Evolutionary conservation across 2,888 invertebrate species (phyloP).

Genomic region (Criorhina ranunculi): DNA sequence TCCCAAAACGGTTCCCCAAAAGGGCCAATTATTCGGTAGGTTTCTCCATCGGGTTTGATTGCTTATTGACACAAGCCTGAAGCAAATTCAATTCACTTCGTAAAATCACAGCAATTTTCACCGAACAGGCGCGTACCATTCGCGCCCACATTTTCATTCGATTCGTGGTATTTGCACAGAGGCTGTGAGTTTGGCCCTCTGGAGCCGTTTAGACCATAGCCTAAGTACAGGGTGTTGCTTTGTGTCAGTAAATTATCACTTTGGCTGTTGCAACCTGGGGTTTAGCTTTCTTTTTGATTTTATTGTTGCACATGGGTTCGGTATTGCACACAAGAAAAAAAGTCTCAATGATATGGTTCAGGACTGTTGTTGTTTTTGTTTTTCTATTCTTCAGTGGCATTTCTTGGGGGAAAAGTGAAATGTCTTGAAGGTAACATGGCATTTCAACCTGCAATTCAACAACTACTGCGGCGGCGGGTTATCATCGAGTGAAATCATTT

Average conservation of each 20-base stretch:
- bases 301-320: conserved; percentile 21
- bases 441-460: conserved; percentile 40
- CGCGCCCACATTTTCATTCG: conserved; percentile 24
- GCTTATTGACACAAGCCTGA: conserved; percentile 7
- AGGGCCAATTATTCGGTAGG: conserved; percentile 69
- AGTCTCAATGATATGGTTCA: conserved; percentile 34
- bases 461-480: conserved; percentile 19
- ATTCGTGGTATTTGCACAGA: not conserved
- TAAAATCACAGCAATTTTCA: conserved; percentile 22
- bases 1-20: conserved; percentile 42
- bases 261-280: conserved; percentile 36
- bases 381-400: conserved; percentile 1
- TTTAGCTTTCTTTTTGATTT: conserved; percentile 60
- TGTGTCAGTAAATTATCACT: conserved; percentile 67
- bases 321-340: conserved; percentile 32
- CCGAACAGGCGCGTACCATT: not conserved
- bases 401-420: conserved; percentile 69
- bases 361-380: conserved; percentile 17
- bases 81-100: conserved; percentile 14
- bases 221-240: conserved; percentile 58
- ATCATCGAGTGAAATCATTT: conserved; percentile 63
- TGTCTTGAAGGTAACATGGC: conserved; percentile 48
- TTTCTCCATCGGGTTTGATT: conserved; percentile 7
- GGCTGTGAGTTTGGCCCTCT: conserved; percentile 32
- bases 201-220: conserved; percentile 33